Evolutionary conservation across 2,888 invertebrate genomes (phyloP).

Genomic region (Xanthorhoe designata): DNA sequence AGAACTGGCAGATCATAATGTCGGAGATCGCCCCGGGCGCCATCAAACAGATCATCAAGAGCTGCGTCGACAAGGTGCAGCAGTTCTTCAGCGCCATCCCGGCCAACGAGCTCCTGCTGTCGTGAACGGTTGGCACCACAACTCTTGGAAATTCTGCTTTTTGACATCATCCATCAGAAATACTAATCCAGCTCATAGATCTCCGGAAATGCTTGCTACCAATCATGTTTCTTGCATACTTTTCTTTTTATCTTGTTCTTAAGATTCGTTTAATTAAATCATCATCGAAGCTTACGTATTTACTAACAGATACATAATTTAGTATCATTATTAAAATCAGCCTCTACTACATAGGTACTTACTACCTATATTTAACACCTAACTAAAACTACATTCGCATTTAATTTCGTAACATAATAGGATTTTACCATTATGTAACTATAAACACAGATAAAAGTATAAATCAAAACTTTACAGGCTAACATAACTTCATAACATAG

Average conservation of each 20-base stretch:
- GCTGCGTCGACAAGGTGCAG: constrained; percentile 70
- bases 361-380: too few species aligned
- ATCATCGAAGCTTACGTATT: background rate
- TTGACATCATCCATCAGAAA: background rate
- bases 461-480: background rate
- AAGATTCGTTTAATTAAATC: too few species aligned
- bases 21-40: constrained; percentile 78
- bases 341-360: too few species aligned
- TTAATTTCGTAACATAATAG: background rate
- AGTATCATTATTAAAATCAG: too few species aligned
- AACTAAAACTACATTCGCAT: background rate
- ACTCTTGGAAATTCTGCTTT: constrained; percentile 4
- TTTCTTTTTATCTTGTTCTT: background rate
- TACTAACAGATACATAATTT: too few species aligned
- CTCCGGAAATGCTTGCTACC: background rate
- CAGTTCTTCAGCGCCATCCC: constrained; percentile 69
- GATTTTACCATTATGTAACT: too few species aligned
- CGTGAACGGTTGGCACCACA: constrained; percentile 64
- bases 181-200: background rate
- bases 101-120: constrained; percentile 54
- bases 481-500: background rate
- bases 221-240: background rate
- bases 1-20: constrained; percentile 80
- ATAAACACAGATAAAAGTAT: too few species aligned
- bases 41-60: constrained; percentile 70